Conservation (phyloP, 2,888 invertebrate species). For the Theretra japonica region DNA sequence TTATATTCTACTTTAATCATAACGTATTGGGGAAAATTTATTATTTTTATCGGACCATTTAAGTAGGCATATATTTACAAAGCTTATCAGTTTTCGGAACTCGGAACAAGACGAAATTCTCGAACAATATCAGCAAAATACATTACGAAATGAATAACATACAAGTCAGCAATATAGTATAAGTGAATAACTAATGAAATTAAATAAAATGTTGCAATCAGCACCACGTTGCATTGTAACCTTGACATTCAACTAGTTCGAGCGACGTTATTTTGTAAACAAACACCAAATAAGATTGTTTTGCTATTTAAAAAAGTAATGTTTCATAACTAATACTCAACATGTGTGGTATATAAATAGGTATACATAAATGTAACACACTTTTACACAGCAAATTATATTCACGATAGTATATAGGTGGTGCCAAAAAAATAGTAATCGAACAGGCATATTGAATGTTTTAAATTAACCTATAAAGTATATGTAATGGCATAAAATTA, state of each 20-base stretch:
- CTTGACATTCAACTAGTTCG: conserved; percentile 30
- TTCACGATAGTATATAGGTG: no score
- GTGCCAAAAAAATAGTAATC: no score
- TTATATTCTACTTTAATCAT: no score
- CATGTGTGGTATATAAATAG: no score
- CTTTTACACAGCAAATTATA: no score
- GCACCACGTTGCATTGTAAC: conserved; percentile 8
- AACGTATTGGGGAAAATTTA: no score
- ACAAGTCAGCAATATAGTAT: background rate
- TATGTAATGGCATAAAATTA: background rate
- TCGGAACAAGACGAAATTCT: no score
- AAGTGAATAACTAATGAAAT: background rate
- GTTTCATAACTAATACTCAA: background rate
- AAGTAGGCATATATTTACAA: no score
- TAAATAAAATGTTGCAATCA: conserved; percentile 16
- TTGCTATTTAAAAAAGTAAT: background rate
- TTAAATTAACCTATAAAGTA: background rate
- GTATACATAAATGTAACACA: no score
- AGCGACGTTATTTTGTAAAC: conserved; percentile 23
- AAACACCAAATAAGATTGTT: background rate
- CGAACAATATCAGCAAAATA: background rate
- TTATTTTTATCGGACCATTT: no score
- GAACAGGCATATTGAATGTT: background rate
- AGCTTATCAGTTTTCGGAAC: no score
- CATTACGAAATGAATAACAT: background rate